Evolutionary conservation across 2,888 invertebrate species (phyloP).

Genomic region (Nephrotoma flavescens): DNA sequence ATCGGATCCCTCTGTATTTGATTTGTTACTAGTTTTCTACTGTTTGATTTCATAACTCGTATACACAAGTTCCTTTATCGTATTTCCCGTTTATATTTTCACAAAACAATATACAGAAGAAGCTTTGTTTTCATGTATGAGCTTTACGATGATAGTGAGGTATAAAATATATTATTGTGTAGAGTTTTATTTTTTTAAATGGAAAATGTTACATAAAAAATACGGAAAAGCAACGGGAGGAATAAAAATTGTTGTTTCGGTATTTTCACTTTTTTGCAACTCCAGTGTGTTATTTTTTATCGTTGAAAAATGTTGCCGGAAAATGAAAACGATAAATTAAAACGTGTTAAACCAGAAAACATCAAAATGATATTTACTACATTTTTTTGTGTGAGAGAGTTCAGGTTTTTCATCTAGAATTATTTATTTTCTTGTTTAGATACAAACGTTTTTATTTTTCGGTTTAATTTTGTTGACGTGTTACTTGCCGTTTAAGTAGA

Average conservation of each 20-base stretch:
- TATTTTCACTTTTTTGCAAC: neutral
- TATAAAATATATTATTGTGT: neutral
- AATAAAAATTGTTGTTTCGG: neutral
- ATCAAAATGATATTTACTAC: neutral
- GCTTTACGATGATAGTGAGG: neutral
- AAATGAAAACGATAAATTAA: neutral
- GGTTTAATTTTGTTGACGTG: neutral
- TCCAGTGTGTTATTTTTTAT: neutral
- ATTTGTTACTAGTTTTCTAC: neutral
- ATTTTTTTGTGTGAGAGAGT: neutral
- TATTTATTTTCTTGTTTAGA: neutral
- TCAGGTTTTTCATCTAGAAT: neutral
- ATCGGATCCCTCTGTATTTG: too few relatives aligned
- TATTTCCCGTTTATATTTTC: neutral
- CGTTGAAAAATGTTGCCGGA: neutral
- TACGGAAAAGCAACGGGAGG: neutral
- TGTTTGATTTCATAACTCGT: neutral
- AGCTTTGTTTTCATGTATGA: neutral
- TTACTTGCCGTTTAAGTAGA: neutral
- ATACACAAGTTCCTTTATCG: neutral
- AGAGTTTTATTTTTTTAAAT: neutral
- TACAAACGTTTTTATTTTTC: neutral
- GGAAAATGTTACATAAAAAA: neutral
- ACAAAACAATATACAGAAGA: neutral
- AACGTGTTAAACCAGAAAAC: neutral